These are phyloP conservation scores for Bruchidius siliquastri DNA, from an alignment of 2,888 invertebrate species.

Conservation along the genomic window DNA sequence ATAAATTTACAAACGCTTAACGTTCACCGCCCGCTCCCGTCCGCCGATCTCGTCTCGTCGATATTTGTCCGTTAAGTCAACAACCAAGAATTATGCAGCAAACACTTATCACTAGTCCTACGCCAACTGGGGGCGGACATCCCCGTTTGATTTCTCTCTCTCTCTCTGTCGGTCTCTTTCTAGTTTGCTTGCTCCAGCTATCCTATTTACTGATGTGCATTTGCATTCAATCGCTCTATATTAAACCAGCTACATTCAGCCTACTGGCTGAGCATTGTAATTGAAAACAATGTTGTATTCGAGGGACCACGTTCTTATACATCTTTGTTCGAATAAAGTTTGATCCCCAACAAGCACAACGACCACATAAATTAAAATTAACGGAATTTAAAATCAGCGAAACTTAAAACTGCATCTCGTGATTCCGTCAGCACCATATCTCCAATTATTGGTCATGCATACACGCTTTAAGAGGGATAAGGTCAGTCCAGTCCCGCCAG, in stretches of 20 bases:
- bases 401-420: too few species aligned
- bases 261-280: too few species aligned
- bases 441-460: too few species aligned
- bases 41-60: constrained; percentile 13
- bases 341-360: too few species aligned
- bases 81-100: constrained; percentile 16
- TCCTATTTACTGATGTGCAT: not conserved
- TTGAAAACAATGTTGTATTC: too few species aligned
- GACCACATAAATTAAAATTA: too few species aligned
- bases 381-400: too few species aligned
- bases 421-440: too few species aligned
- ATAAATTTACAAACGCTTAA: constrained; percentile 19
- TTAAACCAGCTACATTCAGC: not conserved
- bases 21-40: constrained; percentile 16
- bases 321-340: too few species aligned
- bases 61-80: constrained; percentile 19
- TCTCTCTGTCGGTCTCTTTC: not conserved
- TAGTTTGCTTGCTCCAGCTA: not conserved
- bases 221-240: not conserved
- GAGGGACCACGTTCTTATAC: too few species aligned
- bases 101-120: constrained; percentile 9
- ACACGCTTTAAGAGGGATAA: too few species aligned
- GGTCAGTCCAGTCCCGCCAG: too few species aligned
- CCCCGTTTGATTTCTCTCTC: not conserved
- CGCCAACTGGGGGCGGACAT: not conserved